Conservation (phyloP, 1,140 invertebrate species). For the Trachymyrmex cornetzi region DNA sequence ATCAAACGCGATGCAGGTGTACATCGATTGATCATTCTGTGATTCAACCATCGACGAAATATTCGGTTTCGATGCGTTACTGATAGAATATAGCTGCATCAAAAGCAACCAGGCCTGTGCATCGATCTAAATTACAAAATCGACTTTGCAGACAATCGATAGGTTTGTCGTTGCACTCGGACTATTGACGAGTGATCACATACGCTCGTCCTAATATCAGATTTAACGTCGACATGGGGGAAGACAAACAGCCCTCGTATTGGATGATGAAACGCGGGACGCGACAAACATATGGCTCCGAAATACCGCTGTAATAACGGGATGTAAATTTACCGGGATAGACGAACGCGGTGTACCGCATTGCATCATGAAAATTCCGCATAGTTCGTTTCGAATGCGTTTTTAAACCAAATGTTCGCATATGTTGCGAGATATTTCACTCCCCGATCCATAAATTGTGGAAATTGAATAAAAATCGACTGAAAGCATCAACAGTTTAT, state of each 20-base stretch:
- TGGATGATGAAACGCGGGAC: slow-evolving; percentile 49
- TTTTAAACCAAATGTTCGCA: slow-evolving; percentile 30
- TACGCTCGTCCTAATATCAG: slow-evolving; percentile 51
- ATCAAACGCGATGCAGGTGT: slow-evolving; percentile 17
- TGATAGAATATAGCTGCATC: slow-evolving; percentile 30
- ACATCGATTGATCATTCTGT: slow-evolving; percentile 23
- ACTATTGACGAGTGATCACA: slow-evolving; percentile 57
- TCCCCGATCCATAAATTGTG: slow-evolving; percentile 40
- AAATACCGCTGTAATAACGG: slow-evolving; percentile 60
- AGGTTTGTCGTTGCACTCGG: slow-evolving; percentile 51
- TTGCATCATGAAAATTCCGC: slow-evolving; percentile 57
- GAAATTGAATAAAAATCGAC: slow-evolving; percentile 45
- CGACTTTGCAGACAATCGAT: slow-evolving; percentile 62
- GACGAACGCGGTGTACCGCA: slow-evolving; percentile 29
- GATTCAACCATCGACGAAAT: slow-evolving; percentile 29
- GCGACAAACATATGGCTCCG: slow-evolving; percentile 55
- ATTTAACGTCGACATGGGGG: slow-evolving; percentile 60
- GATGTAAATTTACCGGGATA: slow-evolving; percentile 61
- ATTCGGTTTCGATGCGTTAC: slow-evolving; percentile 45
- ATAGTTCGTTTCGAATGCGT: slow-evolving; percentile 37
- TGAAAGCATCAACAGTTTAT: slow-evolving; percentile 5
- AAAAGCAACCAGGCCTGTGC: slow-evolving; percentile 30
- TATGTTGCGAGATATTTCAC: slow-evolving; percentile 32
- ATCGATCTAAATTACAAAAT: slow-evolving; percentile 63
- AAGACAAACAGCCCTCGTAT: slow-evolving; percentile 57